A percentile compares a stretch with the other conserved stretches of the same genome.
These are phyloP conservation scores for Hydrotaea cyrtoneurina DNA, from an alignment of 2,888 invertebrate genomes.

Conservation along the genomic window DNA sequence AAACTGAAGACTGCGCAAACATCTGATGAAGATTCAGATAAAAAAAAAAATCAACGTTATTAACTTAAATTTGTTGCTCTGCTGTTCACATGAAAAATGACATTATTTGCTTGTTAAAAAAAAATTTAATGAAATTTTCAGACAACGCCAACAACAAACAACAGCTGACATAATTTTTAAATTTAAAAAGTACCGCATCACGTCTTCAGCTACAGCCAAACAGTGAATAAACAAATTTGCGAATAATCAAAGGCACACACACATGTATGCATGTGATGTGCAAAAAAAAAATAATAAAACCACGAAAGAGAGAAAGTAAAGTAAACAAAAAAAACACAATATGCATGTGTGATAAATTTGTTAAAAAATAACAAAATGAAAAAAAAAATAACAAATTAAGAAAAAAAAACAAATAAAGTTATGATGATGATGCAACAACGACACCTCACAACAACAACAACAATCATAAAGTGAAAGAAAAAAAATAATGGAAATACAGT, in stretches of 20 bases:
- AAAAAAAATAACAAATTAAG: background rate
- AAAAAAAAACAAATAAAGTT: background rate
- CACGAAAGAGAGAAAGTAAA: conserved; percentile 17
- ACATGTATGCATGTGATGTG: background rate
- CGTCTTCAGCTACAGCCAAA: background rate
- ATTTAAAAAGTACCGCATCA: conserved; percentile 15
- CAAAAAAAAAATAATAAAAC: too few species aligned
- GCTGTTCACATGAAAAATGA: conserved; percentile 6
- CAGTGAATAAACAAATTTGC: background rate
- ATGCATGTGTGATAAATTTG: background rate
- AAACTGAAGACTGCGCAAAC: background rate
- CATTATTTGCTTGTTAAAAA: conserved; percentile 20
- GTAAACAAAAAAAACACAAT: background rate
- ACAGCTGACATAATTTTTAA: conserved; percentile 56
- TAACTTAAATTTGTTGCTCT: background rate
- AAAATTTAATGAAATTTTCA: conserved; percentile 40
- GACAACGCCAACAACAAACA: conserved; percentile 1
- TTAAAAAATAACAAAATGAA: conserved; percentile 13
- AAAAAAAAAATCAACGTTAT: conserved; percentile 7
- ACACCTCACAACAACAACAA: conserved; percentile 25
- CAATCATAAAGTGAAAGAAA: too few species aligned
- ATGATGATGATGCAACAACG: conserved; percentile 14
- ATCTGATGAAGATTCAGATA: background rate
- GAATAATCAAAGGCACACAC: background rate
- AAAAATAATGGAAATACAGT: too few species aligned